Evolutionary conservation across 2,113 vertebrate genomes (phyloP).

Genomic region (Colius striatus): DNA sequence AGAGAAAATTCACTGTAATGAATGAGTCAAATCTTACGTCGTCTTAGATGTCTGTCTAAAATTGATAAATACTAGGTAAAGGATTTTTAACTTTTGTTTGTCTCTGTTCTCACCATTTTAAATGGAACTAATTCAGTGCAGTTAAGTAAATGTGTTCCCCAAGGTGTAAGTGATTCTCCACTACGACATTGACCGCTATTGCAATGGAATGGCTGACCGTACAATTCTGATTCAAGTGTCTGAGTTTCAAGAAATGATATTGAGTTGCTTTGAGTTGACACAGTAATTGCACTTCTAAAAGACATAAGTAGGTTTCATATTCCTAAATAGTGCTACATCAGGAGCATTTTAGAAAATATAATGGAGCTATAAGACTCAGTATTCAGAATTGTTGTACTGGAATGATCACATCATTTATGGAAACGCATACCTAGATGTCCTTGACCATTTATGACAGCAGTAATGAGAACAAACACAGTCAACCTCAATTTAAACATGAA

Average conservation of each 20-base stretch:
- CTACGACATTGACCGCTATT: not conserved
- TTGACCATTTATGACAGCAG: slow-evolving; percentile 64
- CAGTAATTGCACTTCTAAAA: slow-evolving; percentile 42
- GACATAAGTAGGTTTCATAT: not conserved
- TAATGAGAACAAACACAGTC: slow-evolving; percentile 53
- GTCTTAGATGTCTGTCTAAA: not conserved
- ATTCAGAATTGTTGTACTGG: slow-evolving; percentile 12
- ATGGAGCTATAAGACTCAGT: not conserved
- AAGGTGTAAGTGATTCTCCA: not conserved
- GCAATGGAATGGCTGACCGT: not conserved
- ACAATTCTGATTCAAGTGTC: slow-evolving; percentile 16
- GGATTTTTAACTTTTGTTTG: not conserved
- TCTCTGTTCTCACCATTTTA: not conserved
- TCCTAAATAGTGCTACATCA: not conserved
- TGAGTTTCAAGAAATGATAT: not conserved
- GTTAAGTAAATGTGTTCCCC: not conserved
- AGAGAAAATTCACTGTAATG: not conserved
- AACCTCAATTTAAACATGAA: slow-evolving; percentile 56
- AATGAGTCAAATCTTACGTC: not conserved
- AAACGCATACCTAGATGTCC: slow-evolving; percentile 46
- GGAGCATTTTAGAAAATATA: slow-evolving; percentile 5
- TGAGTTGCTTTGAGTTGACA: slow-evolving; percentile 29
- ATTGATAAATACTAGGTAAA: not conserved
- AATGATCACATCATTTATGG: slow-evolving; percentile 59
- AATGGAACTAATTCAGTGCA: not conserved